Conservation (phyloP, 2,888 invertebrate genomes). For the Eilema caniola region DNA sequence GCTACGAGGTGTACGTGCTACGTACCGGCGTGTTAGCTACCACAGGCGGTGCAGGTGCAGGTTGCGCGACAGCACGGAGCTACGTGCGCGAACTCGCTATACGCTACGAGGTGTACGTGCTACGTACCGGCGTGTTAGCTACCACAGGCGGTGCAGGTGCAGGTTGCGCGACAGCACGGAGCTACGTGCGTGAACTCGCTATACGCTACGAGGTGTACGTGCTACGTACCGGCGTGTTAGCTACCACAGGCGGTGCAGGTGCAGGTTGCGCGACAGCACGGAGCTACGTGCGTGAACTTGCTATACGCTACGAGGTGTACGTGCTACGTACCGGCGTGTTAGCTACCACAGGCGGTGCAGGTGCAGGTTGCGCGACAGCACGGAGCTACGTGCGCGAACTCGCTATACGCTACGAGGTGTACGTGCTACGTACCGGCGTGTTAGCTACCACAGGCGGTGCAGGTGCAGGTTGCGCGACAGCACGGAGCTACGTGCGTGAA, state of each 20-base stretch:
- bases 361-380: conserved; percentile 94
- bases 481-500: conserved; percentile 22
- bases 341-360: conserved; percentile 95
- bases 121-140: not conserved
- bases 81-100: not conserved
- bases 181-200: not conserved
- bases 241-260: not conserved
- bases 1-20: not conserved
- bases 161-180: not conserved
- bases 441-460: not conserved
- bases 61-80: not conserved
- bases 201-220: not conserved
- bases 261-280: not conserved
- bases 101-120: not conserved
- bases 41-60: conserved; percentile 2
- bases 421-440: no score
- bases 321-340: not conserved
- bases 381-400: conserved; percentile 94
- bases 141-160: conserved; percentile 3
- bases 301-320: not conserved
- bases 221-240: not conserved
- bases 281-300: not conserved
- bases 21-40: not conserved
- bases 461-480: conserved; percentile 62
- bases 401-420: not conserved